Percentiles rank a stretch among this genome's conserved stretches.
phyloP scores from a whole-genome alignment of 2,888 invertebrate genomes.

The Capitulum mitella region DNA sequence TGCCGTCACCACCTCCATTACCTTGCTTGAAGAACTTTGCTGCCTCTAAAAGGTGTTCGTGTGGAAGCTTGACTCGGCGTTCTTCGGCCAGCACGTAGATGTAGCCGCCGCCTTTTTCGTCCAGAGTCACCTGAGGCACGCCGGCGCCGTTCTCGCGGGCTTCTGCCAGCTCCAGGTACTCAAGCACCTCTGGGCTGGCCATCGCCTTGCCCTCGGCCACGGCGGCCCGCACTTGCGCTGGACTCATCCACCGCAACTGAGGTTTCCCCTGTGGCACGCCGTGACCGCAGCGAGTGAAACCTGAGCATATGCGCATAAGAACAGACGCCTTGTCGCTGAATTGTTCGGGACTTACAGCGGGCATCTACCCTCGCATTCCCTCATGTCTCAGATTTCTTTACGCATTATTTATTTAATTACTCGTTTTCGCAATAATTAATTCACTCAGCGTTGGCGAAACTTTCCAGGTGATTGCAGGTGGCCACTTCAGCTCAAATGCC shows the following conservation, averaged over 20 bases:
- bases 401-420: neutral
- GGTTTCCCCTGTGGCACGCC: neutral
- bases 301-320: no score
- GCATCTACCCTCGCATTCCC: neutral
- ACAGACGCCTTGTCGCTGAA: no score
- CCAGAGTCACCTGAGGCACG: neutral
- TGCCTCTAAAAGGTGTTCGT: neutral
- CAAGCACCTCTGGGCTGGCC: neutral
- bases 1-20: no score
- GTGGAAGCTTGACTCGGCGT: neutral
- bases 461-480: no score
- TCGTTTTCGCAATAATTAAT: no score
- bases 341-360: no score
- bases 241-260: neutral
- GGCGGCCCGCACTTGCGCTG: neutral
- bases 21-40: neutral
- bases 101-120: conserved; percentile 13
- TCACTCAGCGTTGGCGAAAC: no score
- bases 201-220: neutral
- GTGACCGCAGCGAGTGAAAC: no score
- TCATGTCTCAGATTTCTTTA: neutral
- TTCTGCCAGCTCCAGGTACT: neutral
- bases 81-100: conserved; percentile 1
- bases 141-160: neutral
- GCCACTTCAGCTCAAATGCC: no score